Evolutionary conservation across 2,888 invertebrate species (phyloP).

Genomic region (Cephonodes hylas): DNA sequence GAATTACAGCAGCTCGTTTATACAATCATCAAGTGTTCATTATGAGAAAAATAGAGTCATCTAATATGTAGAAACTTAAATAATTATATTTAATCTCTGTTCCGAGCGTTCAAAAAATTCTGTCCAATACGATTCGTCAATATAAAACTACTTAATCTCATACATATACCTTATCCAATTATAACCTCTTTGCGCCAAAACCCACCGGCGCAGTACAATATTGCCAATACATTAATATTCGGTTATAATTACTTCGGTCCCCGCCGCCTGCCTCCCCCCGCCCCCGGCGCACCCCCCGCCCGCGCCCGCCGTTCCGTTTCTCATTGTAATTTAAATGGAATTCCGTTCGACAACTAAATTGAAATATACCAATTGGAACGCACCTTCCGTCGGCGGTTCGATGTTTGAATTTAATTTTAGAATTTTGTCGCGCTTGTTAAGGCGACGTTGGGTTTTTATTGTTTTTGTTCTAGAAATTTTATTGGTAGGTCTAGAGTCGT

Average conservation of each 20-base stretch:
- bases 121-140: too few species aligned
- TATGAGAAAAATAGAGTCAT: too few species aligned
- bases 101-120: too few species aligned
- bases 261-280: conserved; percentile 19
- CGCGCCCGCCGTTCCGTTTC: conserved; percentile 32
- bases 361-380: conserved; percentile 77
- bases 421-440: conserved; percentile 44
- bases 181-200: too few species aligned
- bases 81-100: too few species aligned
- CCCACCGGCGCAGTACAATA: neutral
- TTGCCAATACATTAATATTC: conserved; percentile 42
- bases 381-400: conserved; percentile 57
- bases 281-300: conserved; percentile 18
- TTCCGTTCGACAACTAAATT: conserved; percentile 77
- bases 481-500: too few species aligned
- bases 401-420: conserved; percentile 59
- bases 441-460: neutral
- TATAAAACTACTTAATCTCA: too few species aligned
- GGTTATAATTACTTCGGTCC: conserved; percentile 74
- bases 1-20: too few species aligned
- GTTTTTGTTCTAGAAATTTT: neutral
- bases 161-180: too few species aligned
- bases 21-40: too few species aligned
- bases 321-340: conserved; percentile 80
- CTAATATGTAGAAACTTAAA: too few species aligned